These are phyloP conservation scores for Drosophila formosana DNA, from an alignment of 2,888 invertebrate species.

Conservation along the genomic window DNA sequence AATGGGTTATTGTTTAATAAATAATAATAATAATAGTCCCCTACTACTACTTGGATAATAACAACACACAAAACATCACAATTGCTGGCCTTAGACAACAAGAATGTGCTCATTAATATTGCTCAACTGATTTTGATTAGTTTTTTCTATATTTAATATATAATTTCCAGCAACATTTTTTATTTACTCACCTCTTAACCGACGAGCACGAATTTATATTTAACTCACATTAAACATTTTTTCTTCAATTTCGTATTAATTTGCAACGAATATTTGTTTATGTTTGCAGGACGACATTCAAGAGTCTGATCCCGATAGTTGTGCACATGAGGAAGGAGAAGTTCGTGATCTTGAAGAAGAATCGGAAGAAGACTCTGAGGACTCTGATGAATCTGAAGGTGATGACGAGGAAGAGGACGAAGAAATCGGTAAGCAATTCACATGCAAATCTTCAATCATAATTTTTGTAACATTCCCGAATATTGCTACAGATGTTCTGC, in stretches of 20 bases:
- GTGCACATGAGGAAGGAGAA: slow-evolving; percentile 83
- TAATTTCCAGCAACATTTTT: slow-evolving; percentile 44
- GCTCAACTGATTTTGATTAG: slow-evolving; percentile 38
- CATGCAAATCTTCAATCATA: background rate
- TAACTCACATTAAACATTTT: slow-evolving; percentile 3
- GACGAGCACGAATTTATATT: slow-evolving; percentile 36
- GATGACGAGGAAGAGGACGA: slow-evolving; percentile 85
- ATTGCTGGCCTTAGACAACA: slow-evolving; percentile 84
- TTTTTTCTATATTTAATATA: slow-evolving; percentile 49
- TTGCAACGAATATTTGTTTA: background rate
- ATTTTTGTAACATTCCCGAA: background rate
- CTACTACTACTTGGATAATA: slow-evolving; percentile 53
- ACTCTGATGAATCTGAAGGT: slow-evolving; percentile 85
- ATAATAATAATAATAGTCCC: slow-evolving; percentile 32
- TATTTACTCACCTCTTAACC: slow-evolving; percentile 42
- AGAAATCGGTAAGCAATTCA: slow-evolving; percentile 79
- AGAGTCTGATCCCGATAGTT: slow-evolving; percentile 85
- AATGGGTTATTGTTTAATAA: slow-evolving; percentile 31
- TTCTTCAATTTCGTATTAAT: slow-evolving; percentile 7
- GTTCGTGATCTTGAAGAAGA: slow-evolving; percentile 83
- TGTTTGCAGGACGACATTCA: slow-evolving; percentile 84
- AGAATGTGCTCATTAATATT: slow-evolving; percentile 70
- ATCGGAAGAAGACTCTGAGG: slow-evolving; percentile 84
- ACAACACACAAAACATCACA: slow-evolving; percentile 65
- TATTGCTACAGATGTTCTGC: slow-evolving; percentile 60